phyloP scores from a whole-genome alignment of 2,113 vertebrate species.

The Chascanopsetta lugubris region DNA sequence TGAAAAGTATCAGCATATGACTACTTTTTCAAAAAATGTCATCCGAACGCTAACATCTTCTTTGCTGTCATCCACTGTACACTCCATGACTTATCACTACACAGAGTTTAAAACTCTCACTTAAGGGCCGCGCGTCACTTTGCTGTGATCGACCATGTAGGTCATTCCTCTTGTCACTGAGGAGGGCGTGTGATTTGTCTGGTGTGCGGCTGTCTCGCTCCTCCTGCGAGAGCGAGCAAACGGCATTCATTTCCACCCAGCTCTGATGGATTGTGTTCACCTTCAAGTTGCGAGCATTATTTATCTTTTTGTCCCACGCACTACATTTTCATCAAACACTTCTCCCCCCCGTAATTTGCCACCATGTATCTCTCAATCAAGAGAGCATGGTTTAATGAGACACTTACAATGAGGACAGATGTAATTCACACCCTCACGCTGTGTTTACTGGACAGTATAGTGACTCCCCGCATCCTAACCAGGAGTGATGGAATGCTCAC shows the following conservation, averaged over 20 bases:
- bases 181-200: slow-evolving; percentile 51
- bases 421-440: slow-evolving; percentile 59
- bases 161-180: slow-evolving; percentile 56
- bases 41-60: slow-evolving; percentile 38
- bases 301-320: slow-evolving; percentile 61
- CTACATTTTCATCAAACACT: slow-evolving; percentile 65
- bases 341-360: slow-evolving; percentile 57
- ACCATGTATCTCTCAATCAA: slow-evolving; percentile 62
- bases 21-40: slow-evolving; percentile 38
- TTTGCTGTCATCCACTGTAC: slow-evolving; percentile 45
- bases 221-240: slow-evolving; percentile 22
- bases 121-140: slow-evolving; percentile 49
- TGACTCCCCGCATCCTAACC: slow-evolving; percentile 46
- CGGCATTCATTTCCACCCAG: slow-evolving; percentile 53
- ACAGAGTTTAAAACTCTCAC: slow-evolving; percentile 50
- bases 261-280: slow-evolving; percentile 70
- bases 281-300: slow-evolving; percentile 68
- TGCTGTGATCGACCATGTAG: slow-evolving; percentile 59
- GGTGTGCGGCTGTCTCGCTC: slow-evolving; percentile 46
- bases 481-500: slow-evolving; percentile 54
- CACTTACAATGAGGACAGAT: slow-evolving; percentile 69
- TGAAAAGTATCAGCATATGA: slow-evolving; percentile 20
- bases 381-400: slow-evolving; percentile 67
- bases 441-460: slow-evolving; percentile 60
- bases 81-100: slow-evolving; percentile 55